Percentiles rank a stretch among this genome's conserved stretches.
phyloP scores from a whole-genome alignment of 2,113 vertebrate species.

The Ptychochromis oligacanthus region DNA sequence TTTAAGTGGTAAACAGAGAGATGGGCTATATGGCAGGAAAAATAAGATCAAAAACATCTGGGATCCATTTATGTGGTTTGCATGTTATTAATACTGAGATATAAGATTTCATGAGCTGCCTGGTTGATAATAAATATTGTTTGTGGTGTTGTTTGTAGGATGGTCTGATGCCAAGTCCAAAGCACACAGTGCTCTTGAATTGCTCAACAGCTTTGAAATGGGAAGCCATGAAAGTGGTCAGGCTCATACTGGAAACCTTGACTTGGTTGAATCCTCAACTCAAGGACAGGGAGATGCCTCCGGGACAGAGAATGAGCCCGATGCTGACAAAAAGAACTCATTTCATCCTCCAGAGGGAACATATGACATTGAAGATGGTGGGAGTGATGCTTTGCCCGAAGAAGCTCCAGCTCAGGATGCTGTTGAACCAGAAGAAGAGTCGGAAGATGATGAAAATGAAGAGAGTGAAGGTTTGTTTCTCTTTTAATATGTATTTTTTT shows the following conservation, averaged over 20 bases:
- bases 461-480: conserved; percentile 57
- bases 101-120: not conserved
- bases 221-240: not conserved
- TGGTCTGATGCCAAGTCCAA: not conserved
- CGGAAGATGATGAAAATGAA: conserved; percentile 10
- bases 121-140: not conserved
- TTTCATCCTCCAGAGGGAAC: not conserved
- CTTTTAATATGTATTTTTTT: not conserved
- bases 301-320: not conserved
- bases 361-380: not conserved
- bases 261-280: not conserved
- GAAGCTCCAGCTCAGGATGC: conserved; percentile 13
- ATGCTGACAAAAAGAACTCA: conserved; percentile 17
- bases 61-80: not conserved
- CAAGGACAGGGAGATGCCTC: not conserved
- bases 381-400: not conserved
- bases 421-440: conserved; percentile 35
- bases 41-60: not conserved
- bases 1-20: no score
- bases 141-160: conserved; percentile 31
- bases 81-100: not conserved
- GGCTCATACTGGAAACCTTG: not conserved
- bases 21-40: not conserved
- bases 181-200: not conserved
- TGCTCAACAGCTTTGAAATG: not conserved